Base-by-base conservation (phyloP, 2,888 invertebrate genomes). In the Theretra japonica region DNA sequence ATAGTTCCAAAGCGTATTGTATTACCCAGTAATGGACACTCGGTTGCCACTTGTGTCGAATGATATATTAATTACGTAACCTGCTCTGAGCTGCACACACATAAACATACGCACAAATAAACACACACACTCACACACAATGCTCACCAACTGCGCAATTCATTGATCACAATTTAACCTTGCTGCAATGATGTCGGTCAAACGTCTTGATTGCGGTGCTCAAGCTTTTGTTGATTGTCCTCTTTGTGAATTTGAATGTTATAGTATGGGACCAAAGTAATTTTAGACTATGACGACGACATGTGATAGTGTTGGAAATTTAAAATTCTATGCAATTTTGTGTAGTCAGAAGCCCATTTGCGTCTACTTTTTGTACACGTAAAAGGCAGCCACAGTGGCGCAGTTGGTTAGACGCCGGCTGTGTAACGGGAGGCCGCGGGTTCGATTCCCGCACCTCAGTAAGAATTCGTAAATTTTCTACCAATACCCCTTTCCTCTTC, bases 161-260 rank as follows among this genome's bases (percentile, higher is more conserved):
- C 73, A 76, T 77, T 76, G 75, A 77, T 74, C 74, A 50, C 73
- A 75, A 78, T 77, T 77, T 71, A 73, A 74, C 75, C 74, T 74
- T 74, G 74, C n/a, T n/a, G 53, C 68, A 68, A 57, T 23, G 58
- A 58, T 23, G 23, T 58, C 25, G 23, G 58, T 25, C 58, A 17
- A 25, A 23, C 21, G 17, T 58, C 17, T 58, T 58, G 17, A 17
- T 58, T 58, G 58, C 21, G 25, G 4, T 23, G 23, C 58, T 58
- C 58, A 58, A 58, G 28, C 23, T 11, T 50, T 53, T 57, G 23
- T 23, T 1, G 17, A 25, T 25, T 17, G 15, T 17, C 25, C 58
- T 17, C 17, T 58, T 58, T 53, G 19, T n/a, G 17, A 5, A 53
- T 53, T 53, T 0, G 0, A 6, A 6, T n/a, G 7, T 6, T 53